A percentile compares a stretch with the other conserved stretches of the same genome.
phyloP scores from a whole-genome alignment of 2,113 vertebrate species.

The Eulemur rufifrons region DNA sequence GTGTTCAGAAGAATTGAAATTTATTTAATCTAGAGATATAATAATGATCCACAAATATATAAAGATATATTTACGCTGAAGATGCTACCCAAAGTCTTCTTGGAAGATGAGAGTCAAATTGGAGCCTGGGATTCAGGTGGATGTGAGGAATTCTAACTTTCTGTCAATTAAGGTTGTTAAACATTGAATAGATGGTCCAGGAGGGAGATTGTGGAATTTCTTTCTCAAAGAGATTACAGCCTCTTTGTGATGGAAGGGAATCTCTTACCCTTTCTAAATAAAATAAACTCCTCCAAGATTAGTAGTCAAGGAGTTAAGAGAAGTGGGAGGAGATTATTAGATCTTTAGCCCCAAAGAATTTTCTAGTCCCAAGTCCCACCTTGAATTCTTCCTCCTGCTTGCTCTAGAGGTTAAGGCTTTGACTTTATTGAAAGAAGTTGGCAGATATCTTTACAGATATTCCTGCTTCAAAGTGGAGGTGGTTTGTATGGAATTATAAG shows the following conservation, averaged over 20 bases:
- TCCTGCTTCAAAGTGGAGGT: background rate
- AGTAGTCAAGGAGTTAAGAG: background rate
- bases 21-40: constrained; percentile 19
- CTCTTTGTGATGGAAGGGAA: background rate
- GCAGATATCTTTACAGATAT: background rate
- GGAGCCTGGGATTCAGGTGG: background rate
- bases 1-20: background rate
- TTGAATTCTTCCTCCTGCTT: background rate
- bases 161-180: background rate
- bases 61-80: background rate
- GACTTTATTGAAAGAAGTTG: background rate
- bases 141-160: background rate
- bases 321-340: background rate
- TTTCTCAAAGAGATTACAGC: background rate
- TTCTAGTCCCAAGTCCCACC: background rate
- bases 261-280: background rate
- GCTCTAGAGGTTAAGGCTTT: background rate
- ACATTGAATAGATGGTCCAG: background rate
- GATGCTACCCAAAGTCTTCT: background rate
- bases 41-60: background rate
- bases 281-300: background rate
- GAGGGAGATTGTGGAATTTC: background rate
- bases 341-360: background rate
- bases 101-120: background rate
- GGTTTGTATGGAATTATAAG: background rate